A percentile compares a stretch with the other conserved stretches of the same genome.
Conservation (phyloP, 2,797 vertebrate species). For the Ptychobarbus kaznakovi region DNA sequence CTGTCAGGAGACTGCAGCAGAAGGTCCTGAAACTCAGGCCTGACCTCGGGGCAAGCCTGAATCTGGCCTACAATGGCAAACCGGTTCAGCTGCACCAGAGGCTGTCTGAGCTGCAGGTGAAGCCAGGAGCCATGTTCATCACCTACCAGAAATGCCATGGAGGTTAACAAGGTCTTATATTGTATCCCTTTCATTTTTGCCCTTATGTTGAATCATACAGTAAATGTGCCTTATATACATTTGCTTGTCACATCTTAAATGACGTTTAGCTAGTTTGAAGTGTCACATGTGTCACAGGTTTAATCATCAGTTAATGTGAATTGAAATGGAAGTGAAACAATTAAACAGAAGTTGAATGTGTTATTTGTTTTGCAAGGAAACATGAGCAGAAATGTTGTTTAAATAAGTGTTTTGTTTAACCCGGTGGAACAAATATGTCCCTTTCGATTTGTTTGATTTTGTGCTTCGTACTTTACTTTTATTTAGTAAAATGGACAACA, state of each 20-base stretch:
- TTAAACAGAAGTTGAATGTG: too few species aligned
- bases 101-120: conserved; percentile 52
- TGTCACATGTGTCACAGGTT: neutral
- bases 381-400: neutral
- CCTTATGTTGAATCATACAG: neutral
- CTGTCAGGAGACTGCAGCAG: conserved; percentile 45
- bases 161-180: conserved; percentile 36
- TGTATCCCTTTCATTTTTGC: neutral
- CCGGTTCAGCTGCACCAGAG: neutral
- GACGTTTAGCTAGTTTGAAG: neutral
- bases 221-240: neutral
- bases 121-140: conserved; percentile 47
- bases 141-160: conserved; percentile 52
- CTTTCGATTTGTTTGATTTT: neutral
- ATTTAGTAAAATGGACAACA: neutral
- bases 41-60: neutral
- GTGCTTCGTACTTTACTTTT: neutral
- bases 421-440: accelerated
- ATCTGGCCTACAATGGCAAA: conserved; percentile 58
- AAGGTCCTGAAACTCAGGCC: neutral
- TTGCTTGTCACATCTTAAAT: neutral
- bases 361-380: neutral
- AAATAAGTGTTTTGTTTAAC: neutral
- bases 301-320: neutral
- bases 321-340: too few species aligned